Percentiles rank a stretch among this genome's conserved stretches.
Evolutionary conservation across 2,113 vertebrate genomes (phyloP).

Genomic region (Dissostichus mawsoni): DNA sequence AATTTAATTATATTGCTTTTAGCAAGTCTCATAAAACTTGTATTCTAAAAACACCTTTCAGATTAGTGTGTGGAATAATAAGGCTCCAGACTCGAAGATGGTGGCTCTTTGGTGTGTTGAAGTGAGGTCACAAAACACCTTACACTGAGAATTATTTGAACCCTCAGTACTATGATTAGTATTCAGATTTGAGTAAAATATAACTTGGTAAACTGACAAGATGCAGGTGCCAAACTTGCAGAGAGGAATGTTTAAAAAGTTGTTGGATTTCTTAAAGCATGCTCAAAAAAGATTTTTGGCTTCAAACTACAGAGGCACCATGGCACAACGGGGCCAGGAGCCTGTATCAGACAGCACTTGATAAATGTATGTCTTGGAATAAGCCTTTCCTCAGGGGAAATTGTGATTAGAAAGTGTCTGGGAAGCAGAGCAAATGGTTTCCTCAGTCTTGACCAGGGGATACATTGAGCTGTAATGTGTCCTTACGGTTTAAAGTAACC

Average conservation of each 20-base stretch:
- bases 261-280: not conserved
- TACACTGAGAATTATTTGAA: too few relatives aligned
- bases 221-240: not conserved
- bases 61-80: too few relatives aligned
- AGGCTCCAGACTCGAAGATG: too few relatives aligned
- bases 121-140: too few relatives aligned
- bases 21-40: too few relatives aligned
- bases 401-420: constrained; percentile 10
- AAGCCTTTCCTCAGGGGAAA: not conserved
- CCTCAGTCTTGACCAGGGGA: not conserved
- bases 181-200: too few relatives aligned
- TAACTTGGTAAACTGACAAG: not conserved
- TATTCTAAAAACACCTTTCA: too few relatives aligned
- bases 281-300: not conserved
- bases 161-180: too few relatives aligned
- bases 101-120: too few relatives aligned
- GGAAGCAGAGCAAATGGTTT: not conserved
- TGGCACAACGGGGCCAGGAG: not conserved
- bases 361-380: constrained; percentile 6
- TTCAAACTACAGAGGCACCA: not conserved
- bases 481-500: not conserved
- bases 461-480: not conserved
- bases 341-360: not conserved
- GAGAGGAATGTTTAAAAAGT: not conserved
- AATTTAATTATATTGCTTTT: too few relatives aligned